Evolutionary conservation across 1,140 invertebrate species (phyloP), one percentile per base, ranked within the genome.

Genomic region (Solenopsis invicta): DNA sequence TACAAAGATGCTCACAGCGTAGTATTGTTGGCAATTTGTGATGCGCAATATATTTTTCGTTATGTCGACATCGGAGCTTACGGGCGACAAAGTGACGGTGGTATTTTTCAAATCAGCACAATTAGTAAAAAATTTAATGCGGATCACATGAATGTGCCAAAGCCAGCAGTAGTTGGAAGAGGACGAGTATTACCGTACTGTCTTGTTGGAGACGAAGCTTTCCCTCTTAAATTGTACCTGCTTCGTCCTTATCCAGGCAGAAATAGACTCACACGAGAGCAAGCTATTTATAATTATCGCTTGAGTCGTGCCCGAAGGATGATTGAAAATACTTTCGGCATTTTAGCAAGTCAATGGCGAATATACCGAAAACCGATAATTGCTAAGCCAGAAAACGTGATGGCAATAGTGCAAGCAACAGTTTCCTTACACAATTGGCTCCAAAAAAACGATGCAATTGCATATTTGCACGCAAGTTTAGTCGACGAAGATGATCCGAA

Each of bases 311-410:
- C 37, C 12, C 4, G 66, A n/a, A 37, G 37, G n/a, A n/a, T n/a
- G 4, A 45, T 48, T 6, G 37, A 67, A 13, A 67, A 67, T n/a
- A 21, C 37, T n/a, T 67, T 67, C n/a, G 34, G 37, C 6, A 67
- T 45, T 41, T 41, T 67, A 37, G n/a, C n/a, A 1, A 45, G 34
- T 21, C 37, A 24, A 18, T 67, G n/a, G 66, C 3, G 37, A 67
- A 67, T 45, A 67, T 6, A 67, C 45, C 16, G n/a, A n/a, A 67
- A 45, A 45, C 66, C n/a, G n/a, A 67, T 45, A 12, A 67, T 67
- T n/a, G 66, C 37, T n/a, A 21, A 9, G 13, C 62, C 34, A 37
- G 34, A 64, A 18, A 64, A 37, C 3, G 54, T 10, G 9, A 59
- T 21, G 4, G 18, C 21, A 45, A 45, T 21, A 4, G 18, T 66